Evolutionary conservation across 2,797 vertebrate species (phyloP), one percentile per base, ranked within the genome.

Genomic region (Choloepus didactylus): DNA sequence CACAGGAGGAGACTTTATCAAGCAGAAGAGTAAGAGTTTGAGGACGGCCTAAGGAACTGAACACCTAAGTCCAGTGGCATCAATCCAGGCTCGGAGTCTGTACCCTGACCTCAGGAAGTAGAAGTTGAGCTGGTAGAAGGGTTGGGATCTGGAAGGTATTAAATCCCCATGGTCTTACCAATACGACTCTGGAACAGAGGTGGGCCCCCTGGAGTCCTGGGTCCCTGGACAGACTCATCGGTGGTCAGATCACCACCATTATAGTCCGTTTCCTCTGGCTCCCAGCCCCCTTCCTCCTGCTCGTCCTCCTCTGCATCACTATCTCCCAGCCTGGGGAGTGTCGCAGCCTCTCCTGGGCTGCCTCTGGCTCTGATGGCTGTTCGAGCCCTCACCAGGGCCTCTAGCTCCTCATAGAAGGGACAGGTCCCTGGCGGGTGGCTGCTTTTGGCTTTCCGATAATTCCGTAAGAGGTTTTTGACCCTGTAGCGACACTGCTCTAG

Each of bases 401-500:
- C 97, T 44, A 98, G 82, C 70, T 98, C 97, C 89, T 98, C 97
- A 0, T 98, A 98, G 91, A 98, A 98, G 49, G 97, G 97, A n/a
- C 97, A 98, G 9, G 97, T 98, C 38, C 97, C 97, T 9, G 97
- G 97, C 0, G 97, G 97, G 70, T 89, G 97, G 75, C 96, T 97
- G 87, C 95, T 98, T 81, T 98, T 98, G 75, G 97, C 97, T 87
- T 97, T 97, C 73, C 97, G 97, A 49, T 98, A 98, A 80, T 97
- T 98, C 60, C 97, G 94, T 0, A 98, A 77, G 60, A 98, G 97
- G 84, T 98, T 98, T 96, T 98, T 98, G 87, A 98, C 97, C 73
- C 97, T 93, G 41, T 97, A 97, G 35, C 97, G 97, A 97, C 97
- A 98, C 60, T 97, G 97, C 73, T 98, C 97, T 51, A 98, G 89